Base-by-base conservation (phyloP, 2,888 invertebrate species). In the Rhimphoctona megacephalus region DNA sequence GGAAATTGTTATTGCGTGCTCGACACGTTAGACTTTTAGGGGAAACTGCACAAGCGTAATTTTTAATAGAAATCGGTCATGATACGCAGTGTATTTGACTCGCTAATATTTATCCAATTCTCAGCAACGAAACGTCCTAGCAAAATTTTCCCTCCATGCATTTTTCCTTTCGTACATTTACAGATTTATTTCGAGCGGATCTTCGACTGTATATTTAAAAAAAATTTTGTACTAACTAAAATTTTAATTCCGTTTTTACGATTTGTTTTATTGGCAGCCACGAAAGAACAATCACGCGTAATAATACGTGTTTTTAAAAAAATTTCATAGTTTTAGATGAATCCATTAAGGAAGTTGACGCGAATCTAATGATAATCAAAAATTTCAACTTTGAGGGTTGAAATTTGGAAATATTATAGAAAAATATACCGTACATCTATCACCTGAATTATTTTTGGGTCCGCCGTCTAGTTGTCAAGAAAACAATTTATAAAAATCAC, bases 121-220 rank as follows among this genome's bases (percentile, higher is more conserved):
- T 82, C 66, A 85, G 77, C 76, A 85, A 82, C 76, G 79, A 85
- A 85, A 72, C 76, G 64, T 82, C 64, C 78, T 85, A 57, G 79
- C 69, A 57, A 76, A 79, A 64, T 57, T 79, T 49, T 46, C 83
- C 66, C 69, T 80, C 82, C 83, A 64, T 43, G 25, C n/a, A 66
- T 66, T 30, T 46, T 76, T 43, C 36, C 30, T 25, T 22, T 67
- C 66, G 25, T 49, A 73, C 39, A 67, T 61, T 79, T 64, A 36
- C 54, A 39, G 72, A 66, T 49, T 46, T 80, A 67, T 80, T 83
- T 69, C 57, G 46, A 43, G 54, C 54, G 70, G 76, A 43, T 64
- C 14, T 83, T 30, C 30, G 74, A 57, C 52, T 22, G 39, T 57
- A 72, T 74, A n/a, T 69, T 73, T 57, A 36, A 36, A 36, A 36